phyloP scores from a whole-genome alignment of 2,888 invertebrate species.

The Catocala nupta region DNA sequence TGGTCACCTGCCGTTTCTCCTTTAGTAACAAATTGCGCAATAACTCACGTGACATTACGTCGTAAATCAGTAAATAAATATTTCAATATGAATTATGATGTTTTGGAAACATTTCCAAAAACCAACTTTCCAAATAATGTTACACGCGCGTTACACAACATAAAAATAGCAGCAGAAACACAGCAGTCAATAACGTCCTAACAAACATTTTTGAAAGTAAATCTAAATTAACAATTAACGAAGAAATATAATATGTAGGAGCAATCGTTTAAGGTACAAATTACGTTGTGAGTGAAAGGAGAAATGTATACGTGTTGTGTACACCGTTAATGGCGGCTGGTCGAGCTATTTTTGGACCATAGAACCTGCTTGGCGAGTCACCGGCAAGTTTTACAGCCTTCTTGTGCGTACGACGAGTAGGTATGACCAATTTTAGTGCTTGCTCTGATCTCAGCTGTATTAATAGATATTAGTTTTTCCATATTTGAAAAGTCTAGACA shows the following conservation, averaged over 20 bases:
- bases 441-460: slow-evolving; percentile 36
- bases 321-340: slow-evolving; percentile 70
- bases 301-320: slow-evolving; percentile 74
- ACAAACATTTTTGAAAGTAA: slow-evolving; percentile 33
- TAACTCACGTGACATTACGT: not conserved
- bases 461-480: slow-evolving; percentile 10
- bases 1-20: not conserved
- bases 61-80: too few relatives aligned
- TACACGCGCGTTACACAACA: slow-evolving; percentile 4
- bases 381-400: slow-evolving; percentile 60
- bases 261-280: slow-evolving; percentile 61
- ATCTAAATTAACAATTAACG: slow-evolving; percentile 25
- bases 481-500: not conserved
- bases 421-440: slow-evolving; percentile 60
- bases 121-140: not conserved
- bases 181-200: not conserved
- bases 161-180: slow-evolving; percentile 1
- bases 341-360: slow-evolving; percentile 75
- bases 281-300: slow-evolving; percentile 72
- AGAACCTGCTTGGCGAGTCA: slow-evolving; percentile 68
- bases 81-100: not conserved
- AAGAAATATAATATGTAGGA: slow-evolving; percentile 47
- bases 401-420: slow-evolving; percentile 41
- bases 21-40: not conserved
- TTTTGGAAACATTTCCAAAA: not conserved